Conservation (phyloP, 2,888 invertebrate genomes). For the Dermolepida albohirtum region DNA sequence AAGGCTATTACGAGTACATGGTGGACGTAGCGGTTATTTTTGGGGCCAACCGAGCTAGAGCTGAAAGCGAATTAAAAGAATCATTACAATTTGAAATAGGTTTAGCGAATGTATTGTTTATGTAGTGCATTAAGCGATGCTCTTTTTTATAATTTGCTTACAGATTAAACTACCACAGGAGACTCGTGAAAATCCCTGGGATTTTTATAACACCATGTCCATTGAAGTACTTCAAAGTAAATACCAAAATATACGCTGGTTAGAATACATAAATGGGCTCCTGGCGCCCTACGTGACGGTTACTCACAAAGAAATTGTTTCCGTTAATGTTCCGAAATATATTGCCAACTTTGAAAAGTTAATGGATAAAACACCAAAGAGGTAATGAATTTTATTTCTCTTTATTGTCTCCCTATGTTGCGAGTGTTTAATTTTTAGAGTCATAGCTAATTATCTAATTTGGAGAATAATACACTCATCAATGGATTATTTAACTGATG, state of each 20-base stretch:
- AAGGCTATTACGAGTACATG: conserved; percentile 87
- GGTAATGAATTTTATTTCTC: conserved; percentile 48
- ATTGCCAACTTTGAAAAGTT: conserved; percentile 77
- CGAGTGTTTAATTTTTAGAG: conserved; percentile 61
- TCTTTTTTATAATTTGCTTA: no score
- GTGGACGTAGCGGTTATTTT: conserved; percentile 87
- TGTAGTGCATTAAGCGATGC: background rate
- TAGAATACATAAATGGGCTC: conserved; percentile 85
- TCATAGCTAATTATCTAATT: conserved; percentile 90
- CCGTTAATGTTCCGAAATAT: conserved; percentile 87
- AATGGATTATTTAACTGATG: conserved; percentile 83
- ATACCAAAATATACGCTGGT: conserved; percentile 84
- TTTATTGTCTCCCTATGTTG: no score
- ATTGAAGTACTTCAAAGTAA: conserved; percentile 79
- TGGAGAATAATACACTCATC: conserved; percentile 90
- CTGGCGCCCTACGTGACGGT: conserved; percentile 75
- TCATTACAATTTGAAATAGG: conserved; percentile 90
- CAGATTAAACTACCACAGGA: conserved; percentile 89
- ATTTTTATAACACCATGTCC: conserved; percentile 92
- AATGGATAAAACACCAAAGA: conserved; percentile 69
- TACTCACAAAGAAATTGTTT: conserved; percentile 78
- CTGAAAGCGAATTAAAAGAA: conserved; percentile 78
- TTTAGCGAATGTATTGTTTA: conserved; percentile 86
- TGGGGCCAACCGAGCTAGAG: conserved; percentile 79
- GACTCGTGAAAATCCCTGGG: conserved; percentile 89